Evolutionary conservation across 2,888 invertebrate species (phyloP).

Genomic region (Anarsia innoxiella): DNA sequence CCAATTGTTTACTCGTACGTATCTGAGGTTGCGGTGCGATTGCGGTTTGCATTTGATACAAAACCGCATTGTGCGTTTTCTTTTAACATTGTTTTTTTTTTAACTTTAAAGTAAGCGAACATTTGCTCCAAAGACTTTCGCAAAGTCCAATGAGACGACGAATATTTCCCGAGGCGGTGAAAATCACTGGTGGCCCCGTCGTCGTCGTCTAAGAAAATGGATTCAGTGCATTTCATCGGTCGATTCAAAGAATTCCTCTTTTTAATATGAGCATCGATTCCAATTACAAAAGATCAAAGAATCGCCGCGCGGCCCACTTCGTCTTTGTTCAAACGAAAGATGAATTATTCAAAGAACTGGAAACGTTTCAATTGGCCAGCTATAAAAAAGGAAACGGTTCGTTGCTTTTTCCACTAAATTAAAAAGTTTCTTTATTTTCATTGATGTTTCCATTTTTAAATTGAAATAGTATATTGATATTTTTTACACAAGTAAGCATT

Average conservation of each 20-base stretch:
- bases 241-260: constrained; percentile 65
- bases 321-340: constrained; percentile 76
- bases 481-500: too few species aligned
- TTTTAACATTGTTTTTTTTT: too few species aligned
- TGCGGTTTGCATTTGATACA: too few species aligned
- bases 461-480: too few species aligned
- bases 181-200: constrained; percentile 54
- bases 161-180: too few species aligned
- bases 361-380: constrained; percentile 76
- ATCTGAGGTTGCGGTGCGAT: too few species aligned
- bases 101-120: too few species aligned
- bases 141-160: too few species aligned
- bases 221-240: constrained; percentile 70
- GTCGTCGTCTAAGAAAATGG: constrained; percentile 68
- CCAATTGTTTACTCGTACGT: too few species aligned
- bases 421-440: constrained; percentile 62
- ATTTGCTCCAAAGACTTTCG: too few species aligned
- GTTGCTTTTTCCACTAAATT: constrained; percentile 73
- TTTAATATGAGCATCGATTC: constrained; percentile 76
- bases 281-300: constrained; percentile 77
- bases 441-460: constrained; percentile 45
- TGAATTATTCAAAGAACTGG: constrained; percentile 75
- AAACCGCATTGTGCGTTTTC: too few species aligned
- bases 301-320: constrained; percentile 74
- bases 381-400: constrained; percentile 74